Evolutionary conservation across 2,888 invertebrate genomes (phyloP).

Genomic region (Subacronicta megacephala): DNA sequence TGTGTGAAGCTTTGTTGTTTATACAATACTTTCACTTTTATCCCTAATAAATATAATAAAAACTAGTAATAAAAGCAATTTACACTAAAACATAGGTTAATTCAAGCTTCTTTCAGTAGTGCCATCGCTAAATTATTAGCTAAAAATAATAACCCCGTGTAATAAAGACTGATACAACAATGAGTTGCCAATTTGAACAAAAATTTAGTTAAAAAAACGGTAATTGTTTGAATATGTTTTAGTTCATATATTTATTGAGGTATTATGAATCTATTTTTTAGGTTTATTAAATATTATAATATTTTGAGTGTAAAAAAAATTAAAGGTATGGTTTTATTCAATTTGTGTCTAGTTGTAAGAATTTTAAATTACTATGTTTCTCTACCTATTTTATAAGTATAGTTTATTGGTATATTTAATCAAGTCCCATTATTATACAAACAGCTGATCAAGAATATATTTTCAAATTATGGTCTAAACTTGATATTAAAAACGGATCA

Average conservation of each 20-base stretch:
- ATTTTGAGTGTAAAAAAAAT: not conserved
- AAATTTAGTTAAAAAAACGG: slow-evolving; percentile 2
- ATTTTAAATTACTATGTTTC: not conserved
- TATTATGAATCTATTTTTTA: not conserved
- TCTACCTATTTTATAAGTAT: not conserved
- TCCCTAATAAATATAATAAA: too few species aligned
- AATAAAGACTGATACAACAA: slow-evolving; percentile 34
- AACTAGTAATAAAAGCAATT: too few species aligned
- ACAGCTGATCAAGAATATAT: too few species aligned
- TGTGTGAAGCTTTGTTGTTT: too few species aligned
- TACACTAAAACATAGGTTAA: too few species aligned
- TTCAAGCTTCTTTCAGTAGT: too few species aligned
- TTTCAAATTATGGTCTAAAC: too few species aligned
- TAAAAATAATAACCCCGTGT: not conserved
- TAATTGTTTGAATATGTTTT: slow-evolving; percentile 4
- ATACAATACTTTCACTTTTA: too few species aligned
- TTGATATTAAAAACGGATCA: too few species aligned
- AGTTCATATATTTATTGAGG: not conserved
- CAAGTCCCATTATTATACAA: not conserved
- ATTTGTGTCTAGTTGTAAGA: not conserved
- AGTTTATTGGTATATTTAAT: not conserved
- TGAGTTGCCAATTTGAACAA: slow-evolving; percentile 32
- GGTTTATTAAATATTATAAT: not conserved
- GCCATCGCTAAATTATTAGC: not conserved
- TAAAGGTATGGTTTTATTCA: not conserved